Evolutionary conservation across 2,888 invertebrate genomes (phyloP), one percentile per base, ranked within the genome.

Genomic region (Unio pictorum): DNA sequence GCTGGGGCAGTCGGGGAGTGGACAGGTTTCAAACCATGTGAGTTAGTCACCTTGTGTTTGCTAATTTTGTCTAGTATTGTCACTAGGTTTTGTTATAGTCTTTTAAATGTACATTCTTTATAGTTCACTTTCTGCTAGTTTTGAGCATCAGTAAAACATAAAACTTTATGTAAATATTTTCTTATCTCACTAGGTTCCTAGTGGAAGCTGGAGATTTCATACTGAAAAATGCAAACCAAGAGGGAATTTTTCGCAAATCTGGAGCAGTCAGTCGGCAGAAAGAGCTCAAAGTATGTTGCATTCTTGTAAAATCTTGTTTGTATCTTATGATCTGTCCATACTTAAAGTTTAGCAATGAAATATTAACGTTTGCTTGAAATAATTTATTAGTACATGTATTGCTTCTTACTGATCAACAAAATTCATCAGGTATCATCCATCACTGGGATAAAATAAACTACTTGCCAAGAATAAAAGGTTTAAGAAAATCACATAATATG

Each of bases 191-290:
- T 73, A 87, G 87, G 67, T 86, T 86, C 74, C 72, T 90, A 45
- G 83, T 86, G 63, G 85, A 87, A 75, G 87, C 87, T n/a, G 83
- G 84, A 60, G 78, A 80, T 54, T 71, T 86, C 28, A 84, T 90
- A 61, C 74, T 81, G n/a, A 71, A 93, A 61, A 93, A 94, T 89
- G 92, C 94, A 54, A 92, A 93, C 68, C 93, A 94, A 28, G 96
- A 96, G 88, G 97, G 97, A 0, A 90, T 97, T 64, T 97, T 97
- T 89, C 92, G 97, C 11, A 96, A 96, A 91, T 95, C 95, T 64
- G 97, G 96, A 20, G 95, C 96, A 1, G 93, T 95, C 82, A 92
- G 93, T 57, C 92, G 96, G 74, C 95, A 96, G 89, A 94, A 94
- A 86, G 95, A 95, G 89, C 93, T 96, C 30, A 94, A 94, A 91